Percentiles rank a stretch among this genome's conserved stretches.
Conservation (phyloP, 2,888 invertebrate species). For the Nomada flava region DNA sequence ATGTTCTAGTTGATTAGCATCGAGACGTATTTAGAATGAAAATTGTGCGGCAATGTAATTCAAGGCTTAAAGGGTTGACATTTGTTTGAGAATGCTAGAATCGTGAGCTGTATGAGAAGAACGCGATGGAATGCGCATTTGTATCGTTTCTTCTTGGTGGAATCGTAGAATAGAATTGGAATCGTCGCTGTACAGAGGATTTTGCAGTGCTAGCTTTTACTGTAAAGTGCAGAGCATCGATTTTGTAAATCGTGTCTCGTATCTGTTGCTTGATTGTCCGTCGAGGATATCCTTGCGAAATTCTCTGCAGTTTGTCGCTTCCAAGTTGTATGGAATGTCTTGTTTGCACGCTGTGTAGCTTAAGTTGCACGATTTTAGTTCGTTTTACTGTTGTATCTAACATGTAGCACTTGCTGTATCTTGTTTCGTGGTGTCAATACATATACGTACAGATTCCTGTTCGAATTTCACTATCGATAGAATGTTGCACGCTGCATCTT, state of each 20-base stretch:
- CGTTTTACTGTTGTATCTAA: slow-evolving; percentile 8
- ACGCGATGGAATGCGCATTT: background rate
- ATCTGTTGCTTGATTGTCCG: too few relatives aligned
- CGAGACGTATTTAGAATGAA: too few relatives aligned
- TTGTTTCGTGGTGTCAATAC: background rate
- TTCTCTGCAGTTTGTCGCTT: slow-evolving; percentile 21
- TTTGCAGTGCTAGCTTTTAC: background rate
- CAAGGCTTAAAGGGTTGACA: too few relatives aligned
- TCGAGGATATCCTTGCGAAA: background rate
- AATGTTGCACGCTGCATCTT: background rate
- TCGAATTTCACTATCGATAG: background rate
- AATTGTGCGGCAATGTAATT: too few relatives aligned
- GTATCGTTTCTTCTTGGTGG: background rate
- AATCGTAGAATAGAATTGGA: slow-evolving; percentile 13
- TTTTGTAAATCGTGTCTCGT: background rate
- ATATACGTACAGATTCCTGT: background rate
- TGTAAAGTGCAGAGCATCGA: background rate
- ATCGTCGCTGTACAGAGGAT: background rate
- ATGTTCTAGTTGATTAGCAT: too few relatives aligned
- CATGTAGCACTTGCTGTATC: slow-evolving; percentile 34
- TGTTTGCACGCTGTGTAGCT: slow-evolving; percentile 24
- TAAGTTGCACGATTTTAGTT: slow-evolving; percentile 17
- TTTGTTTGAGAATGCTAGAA: background rate
- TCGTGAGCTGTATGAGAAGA: background rate
- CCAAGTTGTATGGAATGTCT: background rate